Evolutionary conservation across 2,113 vertebrate genomes (phyloP).

Genomic region (Bagarius yarrelli): DNA sequence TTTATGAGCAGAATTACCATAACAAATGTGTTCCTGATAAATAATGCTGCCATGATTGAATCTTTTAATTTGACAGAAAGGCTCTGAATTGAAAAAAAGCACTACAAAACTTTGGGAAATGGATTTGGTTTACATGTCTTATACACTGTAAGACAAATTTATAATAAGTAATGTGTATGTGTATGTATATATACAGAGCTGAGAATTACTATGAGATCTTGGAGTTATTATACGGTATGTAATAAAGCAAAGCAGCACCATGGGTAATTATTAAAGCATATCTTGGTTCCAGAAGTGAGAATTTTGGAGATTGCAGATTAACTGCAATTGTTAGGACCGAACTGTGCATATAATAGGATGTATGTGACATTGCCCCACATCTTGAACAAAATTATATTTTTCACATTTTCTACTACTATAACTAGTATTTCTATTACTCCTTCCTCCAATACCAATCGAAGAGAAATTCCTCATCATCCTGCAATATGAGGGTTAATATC

Average conservation of each 20-base stretch:
- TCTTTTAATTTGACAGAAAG: slow-evolving; percentile 39
- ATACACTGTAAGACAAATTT: too few relatives aligned
- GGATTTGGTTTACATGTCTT: not conserved
- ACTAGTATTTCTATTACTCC: slow-evolving; percentile 34
- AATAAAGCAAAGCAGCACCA: not conserved
- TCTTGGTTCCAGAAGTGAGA: not conserved
- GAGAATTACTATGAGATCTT: not conserved
- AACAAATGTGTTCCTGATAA: slow-evolving; percentile 43
- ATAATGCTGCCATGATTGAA: slow-evolving; percentile 44
- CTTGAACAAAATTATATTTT: slow-evolving; percentile 32
- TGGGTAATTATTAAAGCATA: not conserved
- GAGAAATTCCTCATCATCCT: slow-evolving; percentile 39
- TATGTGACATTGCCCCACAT: not conserved
- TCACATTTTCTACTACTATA: slow-evolving; percentile 15
- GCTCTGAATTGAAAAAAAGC: not conserved
- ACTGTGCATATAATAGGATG: not conserved
- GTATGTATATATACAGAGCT: not conserved
- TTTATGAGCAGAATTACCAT: slow-evolving; percentile 48
- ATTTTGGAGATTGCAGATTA: slow-evolving; percentile 57
- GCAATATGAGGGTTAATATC: slow-evolving; percentile 38
- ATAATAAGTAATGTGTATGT: too few relatives aligned
- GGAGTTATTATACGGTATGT: not conserved
- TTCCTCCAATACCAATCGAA: slow-evolving; percentile 32
- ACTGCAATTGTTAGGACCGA: slow-evolving; percentile 47
- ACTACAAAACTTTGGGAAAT: slow-evolving; percentile 21